Conservation (phyloP, 2,797 vertebrate genomes). For the Bucorvus abyssinicus region DNA sequence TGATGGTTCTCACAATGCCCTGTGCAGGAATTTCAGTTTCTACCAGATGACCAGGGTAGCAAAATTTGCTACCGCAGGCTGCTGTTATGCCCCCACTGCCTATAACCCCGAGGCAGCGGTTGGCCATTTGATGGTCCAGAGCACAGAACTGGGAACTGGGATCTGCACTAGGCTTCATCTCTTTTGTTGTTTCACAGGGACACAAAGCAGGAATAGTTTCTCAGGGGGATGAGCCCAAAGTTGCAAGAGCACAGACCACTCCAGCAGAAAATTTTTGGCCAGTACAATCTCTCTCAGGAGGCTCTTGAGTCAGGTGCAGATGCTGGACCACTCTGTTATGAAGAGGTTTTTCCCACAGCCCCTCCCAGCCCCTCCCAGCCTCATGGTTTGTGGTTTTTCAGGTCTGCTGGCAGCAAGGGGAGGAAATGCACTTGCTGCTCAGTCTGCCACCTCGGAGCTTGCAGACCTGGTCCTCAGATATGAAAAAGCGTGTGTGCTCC, state of each 20-base stretch:
- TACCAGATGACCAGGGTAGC: neutral
- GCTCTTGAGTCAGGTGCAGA: neutral
- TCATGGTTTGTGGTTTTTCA: neutral
- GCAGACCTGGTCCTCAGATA: neutral
- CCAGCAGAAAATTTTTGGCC: neutral
- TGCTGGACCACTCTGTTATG: slow-evolving; percentile 2
- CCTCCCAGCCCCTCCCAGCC: neutral
- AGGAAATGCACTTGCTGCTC: slow-evolving; percentile 32
- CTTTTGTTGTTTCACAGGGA: neutral
- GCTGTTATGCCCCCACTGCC: neutral
- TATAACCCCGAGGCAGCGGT: neutral
- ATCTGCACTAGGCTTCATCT: neutral
- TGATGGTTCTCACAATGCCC: neutral
- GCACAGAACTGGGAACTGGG: neutral
- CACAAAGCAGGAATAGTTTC: neutral
- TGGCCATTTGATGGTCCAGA: neutral
- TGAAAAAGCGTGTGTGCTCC: neutral
- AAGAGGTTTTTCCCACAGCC: neutral
- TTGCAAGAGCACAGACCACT: neutral
- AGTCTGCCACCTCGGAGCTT: neutral
- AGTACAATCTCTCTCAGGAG: neutral
- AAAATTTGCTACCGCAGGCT: neutral
- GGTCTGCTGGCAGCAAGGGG: neutral
- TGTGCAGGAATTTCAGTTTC: neutral
- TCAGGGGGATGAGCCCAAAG: neutral